Conservation (phyloP, 2,888 invertebrate species). For the Lasioglossum morio region DNA sequence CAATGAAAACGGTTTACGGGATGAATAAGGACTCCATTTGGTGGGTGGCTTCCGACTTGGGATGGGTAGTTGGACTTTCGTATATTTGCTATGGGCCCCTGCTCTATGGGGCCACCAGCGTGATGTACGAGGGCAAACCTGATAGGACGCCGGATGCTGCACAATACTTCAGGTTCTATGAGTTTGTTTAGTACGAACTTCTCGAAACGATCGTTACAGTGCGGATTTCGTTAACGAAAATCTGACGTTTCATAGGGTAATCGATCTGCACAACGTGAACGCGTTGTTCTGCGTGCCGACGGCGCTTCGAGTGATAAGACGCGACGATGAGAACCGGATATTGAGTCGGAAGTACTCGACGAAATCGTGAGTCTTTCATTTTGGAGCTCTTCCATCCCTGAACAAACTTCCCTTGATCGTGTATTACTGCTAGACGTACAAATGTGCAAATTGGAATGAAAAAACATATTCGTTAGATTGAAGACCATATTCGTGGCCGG, state of each 20-base stretch:
- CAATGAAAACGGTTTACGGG: conserved; percentile 93
- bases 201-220: not conserved
- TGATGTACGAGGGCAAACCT: conserved; percentile 97
- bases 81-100: conserved; percentile 97
- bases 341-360: conserved; percentile 90
- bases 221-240: not conserved
- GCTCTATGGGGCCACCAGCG: conserved; percentile 91
- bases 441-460: not conserved
- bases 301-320: conserved; percentile 93
- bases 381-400: not conserved
- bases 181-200: not conserved
- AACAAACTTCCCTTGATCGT: not conserved
- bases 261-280: conserved; percentile 94
- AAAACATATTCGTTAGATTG: conserved; percentile 79
- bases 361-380: conserved; percentile 85
- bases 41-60: conserved; percentile 96
- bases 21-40: conserved; percentile 92
- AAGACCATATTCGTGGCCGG: conserved; percentile 94
- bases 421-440: not conserved
- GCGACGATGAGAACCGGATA: conserved; percentile 91
- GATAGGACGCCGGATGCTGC: conserved; percentile 97
- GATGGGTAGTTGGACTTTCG: conserved; percentile 98
- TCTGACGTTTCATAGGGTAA: conserved; percentile 87
- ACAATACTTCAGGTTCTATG: conserved; percentile 92
- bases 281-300: conserved; percentile 96